phyloP scores from a whole-genome alignment of 2,797 vertebrate species.

The Phalloptychus januarius region DNA sequence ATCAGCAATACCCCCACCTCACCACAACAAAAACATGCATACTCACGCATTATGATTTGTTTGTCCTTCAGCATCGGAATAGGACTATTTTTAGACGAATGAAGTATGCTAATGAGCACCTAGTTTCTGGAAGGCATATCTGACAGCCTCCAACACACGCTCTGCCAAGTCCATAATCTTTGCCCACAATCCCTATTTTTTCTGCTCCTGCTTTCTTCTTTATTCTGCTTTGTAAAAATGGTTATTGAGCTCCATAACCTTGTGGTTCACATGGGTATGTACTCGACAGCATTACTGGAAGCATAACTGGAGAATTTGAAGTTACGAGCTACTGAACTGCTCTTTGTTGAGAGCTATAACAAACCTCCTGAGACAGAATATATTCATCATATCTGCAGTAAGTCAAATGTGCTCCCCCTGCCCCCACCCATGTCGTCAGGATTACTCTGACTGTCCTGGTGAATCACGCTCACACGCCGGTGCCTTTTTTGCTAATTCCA shows the following conservation, averaged over 20 bases:
- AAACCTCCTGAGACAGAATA: slow-evolving; percentile 4
- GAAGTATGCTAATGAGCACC: slow-evolving; percentile 78
- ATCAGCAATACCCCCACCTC: slow-evolving; percentile 36
- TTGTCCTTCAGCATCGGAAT: slow-evolving; percentile 73
- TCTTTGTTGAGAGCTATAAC: slow-evolving; percentile 27
- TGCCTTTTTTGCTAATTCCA: slow-evolving; percentile 21
- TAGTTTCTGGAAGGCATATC: slow-evolving; percentile 75
- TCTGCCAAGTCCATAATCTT: slow-evolving; percentile 73
- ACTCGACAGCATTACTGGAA: slow-evolving; percentile 1
- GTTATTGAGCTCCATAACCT: slow-evolving; percentile 17
- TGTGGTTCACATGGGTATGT: slow-evolving; percentile 34
- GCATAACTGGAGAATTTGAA: slow-evolving; percentile 22
- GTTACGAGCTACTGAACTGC: slow-evolving; percentile 18
- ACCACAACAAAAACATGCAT: slow-evolving; percentile 16
- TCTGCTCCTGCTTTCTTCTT: slow-evolving; percentile 33
- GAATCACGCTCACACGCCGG: slow-evolving; percentile 1
- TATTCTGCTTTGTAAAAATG: slow-evolving; percentile 21
- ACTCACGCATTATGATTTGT: slow-evolving; percentile 55
- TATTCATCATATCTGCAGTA: neutral
- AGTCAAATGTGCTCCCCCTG: neutral
- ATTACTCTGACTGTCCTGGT: slow-evolving; percentile 16
- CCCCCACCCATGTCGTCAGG: slow-evolving; percentile 4
- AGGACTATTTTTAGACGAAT: slow-evolving; percentile 76
- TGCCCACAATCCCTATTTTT: slow-evolving; percentile 53
- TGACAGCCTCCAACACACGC: slow-evolving; percentile 62